Base-by-base conservation (phyloP, 2,888 invertebrate species). In the Norana najaformis region DNA sequence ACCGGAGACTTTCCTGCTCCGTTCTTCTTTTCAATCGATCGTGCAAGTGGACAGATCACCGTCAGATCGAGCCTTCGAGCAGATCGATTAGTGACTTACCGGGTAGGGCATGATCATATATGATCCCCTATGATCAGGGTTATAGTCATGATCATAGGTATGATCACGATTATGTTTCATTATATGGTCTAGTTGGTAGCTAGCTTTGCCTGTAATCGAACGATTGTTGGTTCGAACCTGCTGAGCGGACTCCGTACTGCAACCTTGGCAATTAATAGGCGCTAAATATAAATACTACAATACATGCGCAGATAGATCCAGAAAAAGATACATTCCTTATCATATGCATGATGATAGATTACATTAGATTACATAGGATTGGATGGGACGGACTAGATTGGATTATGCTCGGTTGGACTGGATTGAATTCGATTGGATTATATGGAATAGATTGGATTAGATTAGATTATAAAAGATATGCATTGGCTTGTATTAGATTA, bases 1-100 rank as follows among this genome's bases (percentile, higher is more conserved):
- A 93, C 93, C 83, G 94, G 94, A 14, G 93, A 94, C 92, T 94
- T 93, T 90, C 92, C 92, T 30, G 93, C 94, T 2, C 93, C 93
- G 0, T 92, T 91, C n/a, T 93, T 93, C 92, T 94, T 94, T 92
- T 89, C 88, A 36, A 92, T 94, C 41, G 92, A 93, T 89, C 90
- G 90, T n/a, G 41, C 47, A 5, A 92, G 90, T 88, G 94, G 94
- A 35, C 82, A 91, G 39, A 93, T 94, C 35, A 88, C 82, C 11
- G 90, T 92, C 23, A 89, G 89, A 34, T 90, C 90, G 34, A 85
- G 90, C 89, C 91, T 92, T 23, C 90, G 90, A 85, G 69, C 88
- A 5, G 92, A 92, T 89, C 91, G 91, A 88, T 91, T 89, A 14
- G 90, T 90, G 89, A 69, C 90, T 16, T 92, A 92, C 90, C 90